phyloP scores from a whole-genome alignment of 2,797 vertebrate genomes.

The Australoheros facetus region DNA sequence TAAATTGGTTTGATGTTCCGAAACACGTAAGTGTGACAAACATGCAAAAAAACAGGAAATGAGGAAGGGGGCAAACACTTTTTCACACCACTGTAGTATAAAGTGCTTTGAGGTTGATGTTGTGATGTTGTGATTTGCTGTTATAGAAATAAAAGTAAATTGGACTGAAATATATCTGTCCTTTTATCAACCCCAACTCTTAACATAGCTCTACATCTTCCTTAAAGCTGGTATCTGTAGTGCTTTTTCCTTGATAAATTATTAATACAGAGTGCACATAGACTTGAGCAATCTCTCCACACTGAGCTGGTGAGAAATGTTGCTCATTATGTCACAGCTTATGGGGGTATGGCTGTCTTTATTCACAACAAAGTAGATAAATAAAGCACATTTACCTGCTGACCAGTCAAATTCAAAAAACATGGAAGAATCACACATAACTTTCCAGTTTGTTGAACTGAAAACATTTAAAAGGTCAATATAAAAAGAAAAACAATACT shows the following conservation, averaged over 20 bases:
- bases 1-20: no score
- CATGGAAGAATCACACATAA: background rate
- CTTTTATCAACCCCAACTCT: background rate
- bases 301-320: background rate
- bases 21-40: no score
- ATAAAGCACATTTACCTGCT: background rate
- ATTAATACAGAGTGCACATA: background rate
- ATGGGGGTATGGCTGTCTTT: constrained; percentile 4
- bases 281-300: background rate
- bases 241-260: constrained; percentile 7
- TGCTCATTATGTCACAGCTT: background rate
- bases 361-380: background rate
- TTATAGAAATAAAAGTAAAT: no score
- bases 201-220: background rate
- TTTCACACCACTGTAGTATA: no score
- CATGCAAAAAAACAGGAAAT: no score
- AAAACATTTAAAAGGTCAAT: background rate
- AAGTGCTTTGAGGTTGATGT: no score
- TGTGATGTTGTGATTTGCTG: no score
- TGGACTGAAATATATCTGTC: background rate
- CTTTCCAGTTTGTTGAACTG: background rate
- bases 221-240: background rate
- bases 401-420: background rate
- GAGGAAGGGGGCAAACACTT: no score
- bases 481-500: background rate